Evolutionary conservation across 2,797 vertebrate species (phyloP).

Genomic region (Pogonophryne albipinna): DNA sequence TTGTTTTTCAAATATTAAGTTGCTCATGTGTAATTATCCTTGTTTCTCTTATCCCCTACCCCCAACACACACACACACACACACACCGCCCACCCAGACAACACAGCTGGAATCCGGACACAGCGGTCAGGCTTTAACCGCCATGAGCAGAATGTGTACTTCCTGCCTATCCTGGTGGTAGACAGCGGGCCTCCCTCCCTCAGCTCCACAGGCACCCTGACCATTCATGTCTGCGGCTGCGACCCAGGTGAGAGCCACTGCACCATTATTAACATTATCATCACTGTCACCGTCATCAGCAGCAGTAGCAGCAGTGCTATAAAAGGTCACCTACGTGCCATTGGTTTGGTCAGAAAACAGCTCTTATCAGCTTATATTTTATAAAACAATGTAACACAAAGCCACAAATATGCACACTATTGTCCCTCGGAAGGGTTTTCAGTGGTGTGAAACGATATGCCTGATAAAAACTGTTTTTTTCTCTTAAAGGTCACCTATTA

Average conservation of each 20-base stretch:
- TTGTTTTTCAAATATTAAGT: conserved; percentile 42
- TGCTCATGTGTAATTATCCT: conserved; percentile 31
- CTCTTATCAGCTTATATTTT: conserved; percentile 44
- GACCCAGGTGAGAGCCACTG: conserved; percentile 85
- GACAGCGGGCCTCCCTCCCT: conserved; percentile 94
- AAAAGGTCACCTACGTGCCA: conserved; percentile 55
- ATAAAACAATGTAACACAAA: conserved; percentile 15
- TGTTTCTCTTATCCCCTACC: conserved; percentile 31
- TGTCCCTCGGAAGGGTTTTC: background rate
- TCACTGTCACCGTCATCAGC: conserved; percentile 62
- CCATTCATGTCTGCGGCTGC: conserved; percentile 95
- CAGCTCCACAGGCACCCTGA: conserved; percentile 97
- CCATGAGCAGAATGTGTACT: conserved; percentile 95
- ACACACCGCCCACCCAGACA: conserved; percentile 84
- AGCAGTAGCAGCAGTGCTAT: conserved; percentile 14
- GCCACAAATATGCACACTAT: conserved; percentile 25
- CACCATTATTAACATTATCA: conserved; percentile 59
- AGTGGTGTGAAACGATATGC: background rate
- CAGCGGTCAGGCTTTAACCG: conserved; percentile 94
- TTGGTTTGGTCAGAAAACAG: conserved; percentile 51
- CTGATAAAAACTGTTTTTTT: conserved; percentile 15
- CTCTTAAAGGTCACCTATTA: background rate
- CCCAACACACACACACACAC: background rate
- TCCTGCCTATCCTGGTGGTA: conserved; percentile 95
- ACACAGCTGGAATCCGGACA: conserved; percentile 93